Evolutionary conservation across 1,140 invertebrate genomes (phyloP).

Genomic region (Plutomurus gul): DNA sequence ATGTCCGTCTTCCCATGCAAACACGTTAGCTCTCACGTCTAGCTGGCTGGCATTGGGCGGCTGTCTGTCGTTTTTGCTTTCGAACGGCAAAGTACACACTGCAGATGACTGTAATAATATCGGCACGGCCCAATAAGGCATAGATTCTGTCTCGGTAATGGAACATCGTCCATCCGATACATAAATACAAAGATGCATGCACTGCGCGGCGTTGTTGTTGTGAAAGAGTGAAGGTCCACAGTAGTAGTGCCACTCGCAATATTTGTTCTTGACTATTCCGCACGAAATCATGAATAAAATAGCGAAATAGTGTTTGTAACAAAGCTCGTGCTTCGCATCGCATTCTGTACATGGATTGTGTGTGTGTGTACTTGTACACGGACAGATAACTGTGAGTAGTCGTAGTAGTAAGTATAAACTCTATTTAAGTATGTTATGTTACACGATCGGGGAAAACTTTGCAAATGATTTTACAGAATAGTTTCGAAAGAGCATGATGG

Average conservation of each 20-base stretch:
- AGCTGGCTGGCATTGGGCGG: not conserved
- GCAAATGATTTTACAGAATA: not conserved
- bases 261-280: conserved; percentile 18
- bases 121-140: not conserved
- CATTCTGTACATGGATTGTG: not conserved
- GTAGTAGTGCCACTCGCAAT: conserved; percentile 24
- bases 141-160: not conserved
- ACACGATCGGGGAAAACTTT: not conserved
- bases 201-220: not conserved
- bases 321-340: not conserved
- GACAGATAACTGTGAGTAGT: too few species aligned
- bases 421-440: too few species aligned
- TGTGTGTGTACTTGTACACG: too few species aligned
- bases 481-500: not conserved
- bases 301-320: not conserved
- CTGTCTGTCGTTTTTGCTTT: not conserved
- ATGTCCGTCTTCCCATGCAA: not conserved
- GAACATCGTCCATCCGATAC: not conserved
- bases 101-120: conserved; percentile 6
- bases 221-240: not conserved
- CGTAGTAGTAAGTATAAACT: too few species aligned
- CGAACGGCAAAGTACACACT: not conserved
- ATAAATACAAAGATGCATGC: not conserved
- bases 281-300: conserved; percentile 28
- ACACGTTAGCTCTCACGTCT: not conserved